A percentile compares a stretch with the other conserved stretches of the same genome.
phyloP scores from a whole-genome alignment of 1,140 invertebrate species.

The Plodia interpunctella region DNA sequence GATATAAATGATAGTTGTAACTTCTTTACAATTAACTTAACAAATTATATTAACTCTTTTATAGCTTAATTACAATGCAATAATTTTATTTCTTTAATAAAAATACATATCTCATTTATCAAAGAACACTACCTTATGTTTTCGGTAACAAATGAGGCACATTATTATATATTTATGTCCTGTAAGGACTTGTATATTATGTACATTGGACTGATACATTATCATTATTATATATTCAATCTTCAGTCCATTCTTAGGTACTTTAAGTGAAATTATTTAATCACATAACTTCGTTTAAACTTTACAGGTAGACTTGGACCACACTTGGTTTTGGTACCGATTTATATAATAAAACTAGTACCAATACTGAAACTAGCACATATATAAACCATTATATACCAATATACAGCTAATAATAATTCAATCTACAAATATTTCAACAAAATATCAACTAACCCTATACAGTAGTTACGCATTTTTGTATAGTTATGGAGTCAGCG shows the following conservation, averaged over 20 bases:
- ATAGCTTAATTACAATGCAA: slow-evolving; percentile 66
- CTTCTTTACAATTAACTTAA: slow-evolving; percentile 38
- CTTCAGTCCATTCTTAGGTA: slow-evolving; percentile 45
- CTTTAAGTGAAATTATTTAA: slow-evolving; percentile 27
- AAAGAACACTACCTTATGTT: slow-evolving; percentile 68
- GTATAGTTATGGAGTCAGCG: too few relatives aligned
- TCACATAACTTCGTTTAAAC: slow-evolving; percentile 9
- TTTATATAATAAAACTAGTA: not conserved
- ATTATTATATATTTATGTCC: slow-evolving; percentile 48
- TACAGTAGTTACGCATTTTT: too few relatives aligned
- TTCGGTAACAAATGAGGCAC: slow-evolving; percentile 72
- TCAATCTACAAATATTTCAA: too few relatives aligned
- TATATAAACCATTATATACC: too few relatives aligned
- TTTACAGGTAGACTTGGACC: slow-evolving; percentile 8
- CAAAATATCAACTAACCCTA: too few relatives aligned
- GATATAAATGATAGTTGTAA: slow-evolving; percentile 34
- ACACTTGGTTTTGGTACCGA: not conserved
- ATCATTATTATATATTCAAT: slow-evolving; percentile 25
- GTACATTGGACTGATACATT: slow-evolving; percentile 29
- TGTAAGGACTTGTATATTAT: slow-evolving; percentile 1
- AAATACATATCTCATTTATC: slow-evolving; percentile 73
- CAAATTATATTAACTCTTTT: slow-evolving; percentile 75
- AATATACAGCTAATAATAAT: too few relatives aligned
- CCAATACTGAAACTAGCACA: not conserved
- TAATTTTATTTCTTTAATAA: slow-evolving; percentile 68